Evolutionary conservation across 2,888 invertebrate species (phyloP), one percentile per base, ranked within the genome.

Genomic region (Thecocarcelia acutangulata): DNA sequence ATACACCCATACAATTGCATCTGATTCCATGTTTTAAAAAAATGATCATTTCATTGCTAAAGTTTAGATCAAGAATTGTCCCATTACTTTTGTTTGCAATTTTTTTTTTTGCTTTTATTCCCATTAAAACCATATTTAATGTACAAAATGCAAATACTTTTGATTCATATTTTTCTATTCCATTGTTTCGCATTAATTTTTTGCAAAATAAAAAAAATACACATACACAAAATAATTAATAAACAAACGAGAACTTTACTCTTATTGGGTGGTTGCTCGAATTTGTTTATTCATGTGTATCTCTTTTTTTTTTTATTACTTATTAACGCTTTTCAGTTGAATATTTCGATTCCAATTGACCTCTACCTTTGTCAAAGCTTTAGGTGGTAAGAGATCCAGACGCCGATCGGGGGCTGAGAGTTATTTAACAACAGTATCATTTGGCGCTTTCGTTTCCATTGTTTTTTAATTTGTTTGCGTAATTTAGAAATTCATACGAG

Each of bases 291-390:
- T 78, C 72, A 61, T 73, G 66, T 68, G 46, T 52, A 52, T 58
- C 66, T 44, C 9, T 33, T 72, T 64, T 50, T 33, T n/a, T n/a
- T n/a, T n/a, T n/a, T n/a, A n/a, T n/a, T n/a, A n/a, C n/a, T n/a
- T 19, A 54, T 59, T 70, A 50, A 50, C 24, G 64, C 24, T 15
- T 28, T 48, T 48, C 24, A 40, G 13, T 42, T 17, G 42, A 64
- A 56, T 48, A 40, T 48, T 74, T 13, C 37, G 33, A 24, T 52
- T 70, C 70, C 70, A 74, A 78, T 78, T 82, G 74, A 75, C 78
- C 78, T 75, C 74, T 58, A 61, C 63, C 54, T 44, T 33, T 73
- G 63, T 37, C 63, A 61, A 72, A 33, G 61, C 28, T 63, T 15
- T 52, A 42, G 52, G 28, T 52, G 61, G 15, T 37, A 33, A 33